These are phyloP conservation scores for Elymnias hypermnestra DNA, from an alignment of 1,140 invertebrate genomes.

Conservation along the genomic window DNA sequence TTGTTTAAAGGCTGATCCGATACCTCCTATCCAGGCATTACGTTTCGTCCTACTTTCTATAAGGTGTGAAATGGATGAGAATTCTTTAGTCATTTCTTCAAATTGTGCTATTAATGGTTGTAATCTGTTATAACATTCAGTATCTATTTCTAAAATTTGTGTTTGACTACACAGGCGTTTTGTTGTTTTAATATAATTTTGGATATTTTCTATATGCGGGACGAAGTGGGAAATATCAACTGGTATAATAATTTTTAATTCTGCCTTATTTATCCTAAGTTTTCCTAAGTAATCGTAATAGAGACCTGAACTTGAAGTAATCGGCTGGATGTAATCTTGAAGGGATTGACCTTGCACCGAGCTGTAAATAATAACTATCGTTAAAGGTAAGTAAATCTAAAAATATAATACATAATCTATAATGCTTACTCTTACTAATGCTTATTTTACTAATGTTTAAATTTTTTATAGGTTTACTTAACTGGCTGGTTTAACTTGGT, in stretches of 20 bases:
- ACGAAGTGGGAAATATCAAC: slow-evolving; percentile 29
- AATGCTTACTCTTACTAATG: too few relatives aligned
- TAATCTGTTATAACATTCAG: too few relatives aligned
- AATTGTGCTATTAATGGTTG: slow-evolving; percentile 5
- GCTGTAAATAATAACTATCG: slow-evolving; percentile 23
- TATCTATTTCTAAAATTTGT: too few relatives aligned
- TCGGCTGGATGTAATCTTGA: too few relatives aligned
- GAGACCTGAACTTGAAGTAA: too few relatives aligned
- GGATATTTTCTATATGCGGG: slow-evolving; percentile 24
- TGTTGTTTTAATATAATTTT: not conserved
- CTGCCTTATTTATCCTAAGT: too few relatives aligned
- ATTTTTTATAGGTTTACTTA: slow-evolving; percentile 13
- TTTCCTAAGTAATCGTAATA: too few relatives aligned
- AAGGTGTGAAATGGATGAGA: slow-evolving; percentile 19
- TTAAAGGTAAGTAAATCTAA: not conserved
- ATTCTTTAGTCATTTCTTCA: slow-evolving; percentile 14
- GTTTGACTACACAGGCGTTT: too few relatives aligned
- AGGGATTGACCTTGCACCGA: too few relatives aligned
- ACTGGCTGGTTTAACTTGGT: slow-evolving; percentile 12
- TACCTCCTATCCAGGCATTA: slow-evolving; percentile 22
- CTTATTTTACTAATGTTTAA: too few relatives aligned
- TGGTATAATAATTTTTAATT: slow-evolving; percentile 24
- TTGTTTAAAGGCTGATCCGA: slow-evolving; percentile 18
- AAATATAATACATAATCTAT: too few relatives aligned
- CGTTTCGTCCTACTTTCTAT: slow-evolving; percentile 10